A percentile compares a stretch with the other conserved stretches of the same genome.
Conservation (phyloP, 2,888 invertebrate genomes). For the Lacanobia wlatinum region DNA sequence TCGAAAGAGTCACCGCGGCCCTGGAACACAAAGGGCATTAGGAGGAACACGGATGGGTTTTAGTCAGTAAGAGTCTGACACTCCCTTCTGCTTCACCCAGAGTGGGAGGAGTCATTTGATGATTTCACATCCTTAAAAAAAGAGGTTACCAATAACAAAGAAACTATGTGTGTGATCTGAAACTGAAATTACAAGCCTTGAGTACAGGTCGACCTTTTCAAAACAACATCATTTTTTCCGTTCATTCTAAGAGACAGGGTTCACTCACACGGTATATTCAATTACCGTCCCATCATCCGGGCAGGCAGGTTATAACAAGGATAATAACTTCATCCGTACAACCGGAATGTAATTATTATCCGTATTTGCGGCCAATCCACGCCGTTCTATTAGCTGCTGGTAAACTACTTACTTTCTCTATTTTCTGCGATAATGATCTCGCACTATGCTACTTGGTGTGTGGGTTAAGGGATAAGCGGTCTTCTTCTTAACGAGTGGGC, state of each 20-base stretch:
- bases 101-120: no score
- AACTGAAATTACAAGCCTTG: no score
- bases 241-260: neutral
- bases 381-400: constrained; percentile 54
- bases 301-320: constrained; percentile 25
- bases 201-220: neutral
- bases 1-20: no score
- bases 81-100: no score
- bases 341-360: constrained; percentile 46
- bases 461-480: constrained; percentile 28
- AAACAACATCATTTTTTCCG: neutral
- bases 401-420: constrained; percentile 71
- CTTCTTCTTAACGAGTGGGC: no score
- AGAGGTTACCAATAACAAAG: no score
- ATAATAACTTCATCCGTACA: constrained; percentile 39
- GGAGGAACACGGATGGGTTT: no score
- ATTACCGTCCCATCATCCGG: constrained; percentile 28
- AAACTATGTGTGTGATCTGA: no score
- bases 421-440: constrained; percentile 66
- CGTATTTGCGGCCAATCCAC: constrained; percentile 33
- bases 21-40: no score
- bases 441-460: constrained; percentile 40
- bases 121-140: no score
- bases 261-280: constrained; percentile 13
- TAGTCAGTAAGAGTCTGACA: no score